phyloP scores from a whole-genome alignment of 2,888 invertebrate species.

The Tachystola acroxantha region DNA sequence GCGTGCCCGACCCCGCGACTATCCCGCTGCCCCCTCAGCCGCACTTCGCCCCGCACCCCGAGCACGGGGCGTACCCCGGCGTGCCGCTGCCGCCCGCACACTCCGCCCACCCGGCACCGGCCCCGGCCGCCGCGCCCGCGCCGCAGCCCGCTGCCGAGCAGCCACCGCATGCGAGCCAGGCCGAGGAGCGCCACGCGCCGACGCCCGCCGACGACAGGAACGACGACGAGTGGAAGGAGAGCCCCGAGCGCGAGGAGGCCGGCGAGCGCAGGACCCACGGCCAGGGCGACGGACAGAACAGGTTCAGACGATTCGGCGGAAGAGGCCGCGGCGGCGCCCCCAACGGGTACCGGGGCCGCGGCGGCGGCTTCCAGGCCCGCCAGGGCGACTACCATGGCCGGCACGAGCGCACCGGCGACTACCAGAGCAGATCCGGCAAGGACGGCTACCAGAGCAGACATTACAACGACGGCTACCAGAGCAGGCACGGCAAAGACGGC shows the following conservation, averaged over 20 bases:
- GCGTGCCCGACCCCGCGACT: slow-evolving; percentile 71
- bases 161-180: slow-evolving; percentile 67
- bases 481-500: slow-evolving; percentile 47
- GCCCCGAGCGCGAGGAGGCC: slow-evolving; percentile 53
- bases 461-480: slow-evolving; percentile 53
- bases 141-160: slow-evolving; percentile 27
- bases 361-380: slow-evolving; percentile 40
- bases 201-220: slow-evolving; percentile 39
- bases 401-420: slow-evolving; percentile 36
- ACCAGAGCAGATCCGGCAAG: slow-evolving; percentile 47
- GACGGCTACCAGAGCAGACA: slow-evolving; percentile 55
- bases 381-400: slow-evolving; percentile 53
- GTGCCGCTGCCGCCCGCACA: slow-evolving; percentile 21
- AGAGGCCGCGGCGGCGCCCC: slow-evolving; percentile 58
- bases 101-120: slow-evolving; percentile 3
- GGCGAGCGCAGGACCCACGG: slow-evolving; percentile 55
- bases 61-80: slow-evolving; percentile 65
- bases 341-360: slow-evolving; percentile 62
- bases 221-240: slow-evolving; percentile 52
- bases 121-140: slow-evolving; percentile 40
- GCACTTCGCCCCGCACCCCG: slow-evolving; percentile 30
- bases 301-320: slow-evolving; percentile 54
- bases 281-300: slow-evolving; percentile 61
- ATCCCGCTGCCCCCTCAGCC: slow-evolving; percentile 75
- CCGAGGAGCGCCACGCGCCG: slow-evolving; percentile 28